Evolutionary conservation across 2,113 vertebrate species (phyloP).

Genomic region (Ctenomys sociabilis): DNA sequence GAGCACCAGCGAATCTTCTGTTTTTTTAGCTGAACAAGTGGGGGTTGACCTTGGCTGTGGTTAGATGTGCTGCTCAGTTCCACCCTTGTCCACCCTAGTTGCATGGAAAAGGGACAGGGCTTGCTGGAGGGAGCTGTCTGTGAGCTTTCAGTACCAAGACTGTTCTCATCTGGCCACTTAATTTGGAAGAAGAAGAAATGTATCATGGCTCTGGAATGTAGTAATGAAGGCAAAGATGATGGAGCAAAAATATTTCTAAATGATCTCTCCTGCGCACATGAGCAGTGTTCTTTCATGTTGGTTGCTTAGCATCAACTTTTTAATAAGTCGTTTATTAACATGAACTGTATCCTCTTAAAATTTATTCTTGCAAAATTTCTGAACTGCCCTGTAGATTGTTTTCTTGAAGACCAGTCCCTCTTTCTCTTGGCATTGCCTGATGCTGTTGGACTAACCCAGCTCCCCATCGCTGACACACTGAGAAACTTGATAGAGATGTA

Average conservation of each 20-base stretch:
- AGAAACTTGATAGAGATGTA: constrained; percentile 66
- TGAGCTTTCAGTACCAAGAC: not conserved
- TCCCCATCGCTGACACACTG: constrained; percentile 27
- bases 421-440: constrained; percentile 58
- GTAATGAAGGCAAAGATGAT: constrained; percentile 38
- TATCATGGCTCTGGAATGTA: constrained; percentile 47
- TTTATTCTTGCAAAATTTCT: constrained; percentile 45
- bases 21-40: not conserved
- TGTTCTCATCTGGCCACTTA: constrained; percentile 35
- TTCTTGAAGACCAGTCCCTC: constrained; percentile 56
- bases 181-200: constrained; percentile 45
- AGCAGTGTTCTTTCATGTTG: constrained; percentile 17
- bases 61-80: not conserved
- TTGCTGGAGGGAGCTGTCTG: not conserved
- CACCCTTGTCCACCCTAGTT: not conserved
- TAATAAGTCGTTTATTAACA: not conserved
- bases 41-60: not conserved
- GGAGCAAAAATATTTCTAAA: constrained; percentile 48
- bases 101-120: not conserved
- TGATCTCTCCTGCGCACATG: not conserved
- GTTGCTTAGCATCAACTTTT: not conserved
- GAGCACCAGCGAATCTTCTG: not conserved
- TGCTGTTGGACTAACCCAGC: constrained; percentile 26
- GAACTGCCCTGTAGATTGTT: constrained; percentile 56
- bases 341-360: constrained; percentile 39